Base-by-base conservation (phyloP, 1,140 invertebrate genomes). In the Cydia pomonella region DNA sequence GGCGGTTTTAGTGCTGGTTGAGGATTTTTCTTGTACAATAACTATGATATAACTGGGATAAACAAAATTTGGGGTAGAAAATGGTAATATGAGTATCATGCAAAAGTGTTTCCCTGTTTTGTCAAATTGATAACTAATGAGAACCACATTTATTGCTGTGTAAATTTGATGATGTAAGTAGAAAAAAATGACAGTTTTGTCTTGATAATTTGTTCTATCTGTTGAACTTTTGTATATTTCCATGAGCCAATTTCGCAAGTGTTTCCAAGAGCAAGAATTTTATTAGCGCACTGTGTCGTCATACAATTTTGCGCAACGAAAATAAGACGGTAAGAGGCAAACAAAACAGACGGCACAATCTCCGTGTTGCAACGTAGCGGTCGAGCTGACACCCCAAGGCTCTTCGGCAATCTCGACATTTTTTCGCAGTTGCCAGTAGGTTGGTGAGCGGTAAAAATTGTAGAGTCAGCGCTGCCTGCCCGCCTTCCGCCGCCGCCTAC, bases 241-340 rank as follows among this genome's bases (percentile, higher is more conserved):
- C 7, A 6, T 50, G 27, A 38, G 29, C 64, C 27, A 69, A 69
- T 69, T 41, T 41, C 6, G 64, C 64, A 10, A 38, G 29, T 38
- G n/a, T 69, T 82, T 90, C 83, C 79, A 79, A 80, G 83, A 79
- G 86, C 79, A 85, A 87, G 84, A 88, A 87, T 91, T 91, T 87
- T 79, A 76, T 75, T 75, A 81, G 79, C 76, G 74, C 74, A 77
- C 79, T 84, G 78, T 74, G 80, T 80, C 79, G 83, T 89, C 87
- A 82, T 85, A 87, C 83, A 92, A 88, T 89, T 88, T 88, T 85
- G 87, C 78, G 81, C 76, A 75, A 76, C 78, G 86, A 83, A 92
- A 92, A 92, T 92, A 92, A 90, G 88, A 93, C 80, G 81, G 84
- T 89, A 90, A 87, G 87, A 90, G 82, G 86, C 87, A 88, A 91